Percentiles rank a stretch among this genome's conserved stretches.
These are phyloP conservation scores for Rhagium mordax DNA, from an alignment of 2,888 invertebrate genomes.

Conservation along the genomic window DNA sequence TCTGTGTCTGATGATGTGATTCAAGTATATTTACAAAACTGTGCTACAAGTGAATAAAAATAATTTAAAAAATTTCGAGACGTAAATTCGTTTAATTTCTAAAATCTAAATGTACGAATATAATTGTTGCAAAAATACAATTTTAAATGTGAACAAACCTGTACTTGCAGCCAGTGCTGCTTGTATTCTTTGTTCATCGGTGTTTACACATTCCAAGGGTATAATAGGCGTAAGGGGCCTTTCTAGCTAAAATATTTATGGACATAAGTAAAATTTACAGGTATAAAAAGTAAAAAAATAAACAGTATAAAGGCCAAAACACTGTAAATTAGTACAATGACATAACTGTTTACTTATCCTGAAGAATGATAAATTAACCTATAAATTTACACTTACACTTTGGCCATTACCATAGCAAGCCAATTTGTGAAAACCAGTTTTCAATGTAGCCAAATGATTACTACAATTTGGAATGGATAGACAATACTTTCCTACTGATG, in stretches of 20 bases:
- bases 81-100: no score
- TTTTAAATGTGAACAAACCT: not conserved
- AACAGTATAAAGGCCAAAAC: no score
- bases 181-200: not conserved
- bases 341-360: not conserved
- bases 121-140: no score
- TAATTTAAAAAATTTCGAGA: no score
- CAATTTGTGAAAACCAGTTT: constrained; percentile 43
- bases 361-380: not conserved
- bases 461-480: not conserved
- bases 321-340: no score
- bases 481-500: constrained; percentile 18
- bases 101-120: no score
- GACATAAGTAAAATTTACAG: not conserved
- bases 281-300: no score
- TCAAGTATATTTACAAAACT: no score
- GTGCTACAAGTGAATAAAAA: no score
- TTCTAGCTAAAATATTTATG: not conserved
- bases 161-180: not conserved
- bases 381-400: constrained; percentile 18
- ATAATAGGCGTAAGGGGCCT: not conserved
- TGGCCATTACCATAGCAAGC: constrained; percentile 16
- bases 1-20: no score
- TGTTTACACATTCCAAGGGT: not conserved
- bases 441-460: constrained; percentile 18